A percentile compares a stretch with the other conserved stretches of the same genome.
Evolutionary conservation across 2,113 vertebrate genomes (phyloP).

Genomic region (Chauna torquata): DNA sequence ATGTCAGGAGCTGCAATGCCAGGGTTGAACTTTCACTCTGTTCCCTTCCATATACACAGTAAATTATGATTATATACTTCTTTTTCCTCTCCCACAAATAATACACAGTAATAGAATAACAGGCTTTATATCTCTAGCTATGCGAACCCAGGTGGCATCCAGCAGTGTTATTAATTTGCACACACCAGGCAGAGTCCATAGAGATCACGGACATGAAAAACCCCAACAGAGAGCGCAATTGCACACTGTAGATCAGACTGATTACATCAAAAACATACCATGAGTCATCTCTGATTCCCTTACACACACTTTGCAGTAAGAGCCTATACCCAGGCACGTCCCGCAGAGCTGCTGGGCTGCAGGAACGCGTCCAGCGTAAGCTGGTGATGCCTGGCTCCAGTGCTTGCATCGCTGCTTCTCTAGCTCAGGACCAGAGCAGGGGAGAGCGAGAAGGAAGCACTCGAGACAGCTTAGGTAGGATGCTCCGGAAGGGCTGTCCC

Average conservation of each 20-base stretch:
- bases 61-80: not conserved
- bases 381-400: rapidly evolving
- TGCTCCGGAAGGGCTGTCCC: not conserved
- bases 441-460: not conserved
- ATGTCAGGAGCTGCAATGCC: not conserved
- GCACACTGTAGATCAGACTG: not conserved
- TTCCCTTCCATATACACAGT: not conserved
- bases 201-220: not conserved
- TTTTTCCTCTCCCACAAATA: not conserved
- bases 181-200: not conserved
- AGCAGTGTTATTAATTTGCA: not conserved
- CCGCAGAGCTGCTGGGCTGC: not conserved
- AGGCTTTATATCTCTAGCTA: not conserved
- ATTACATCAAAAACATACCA: not conserved
- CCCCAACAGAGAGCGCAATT: not conserved
- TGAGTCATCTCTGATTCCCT: not conserved
- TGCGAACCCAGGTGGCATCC: not conserved
- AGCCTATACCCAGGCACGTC: not conserved
- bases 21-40: not conserved
- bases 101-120: not conserved
- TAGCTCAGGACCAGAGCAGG: not conserved
- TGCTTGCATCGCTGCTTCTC: not conserved
- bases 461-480: rapidly evolving
- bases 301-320: rapidly evolving
- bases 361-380: not conserved